Conservation (phyloP, 1,140 invertebrate genomes). For the Drosophila kikkawai region DNA sequence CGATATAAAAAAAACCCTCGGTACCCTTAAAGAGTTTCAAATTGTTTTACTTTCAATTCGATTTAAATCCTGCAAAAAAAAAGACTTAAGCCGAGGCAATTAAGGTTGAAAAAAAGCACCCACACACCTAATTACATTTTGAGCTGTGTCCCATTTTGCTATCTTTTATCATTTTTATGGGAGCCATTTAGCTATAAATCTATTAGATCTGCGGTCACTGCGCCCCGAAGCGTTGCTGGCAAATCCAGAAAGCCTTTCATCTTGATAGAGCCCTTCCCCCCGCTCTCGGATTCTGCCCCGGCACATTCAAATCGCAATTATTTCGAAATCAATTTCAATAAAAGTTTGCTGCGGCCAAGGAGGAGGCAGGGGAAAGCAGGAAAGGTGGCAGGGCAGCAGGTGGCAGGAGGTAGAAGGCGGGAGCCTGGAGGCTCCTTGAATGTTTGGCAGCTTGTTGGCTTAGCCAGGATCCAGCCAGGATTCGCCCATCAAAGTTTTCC, state of each 20-base stretch:
- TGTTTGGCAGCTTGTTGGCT: conserved; percentile 77
- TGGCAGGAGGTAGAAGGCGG: conserved; percentile 6
- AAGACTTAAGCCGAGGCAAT: conserved; percentile 11
- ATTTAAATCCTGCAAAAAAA: conserved; percentile 7
- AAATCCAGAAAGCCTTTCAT: conserved; percentile 39
- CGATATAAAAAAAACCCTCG: background rate
- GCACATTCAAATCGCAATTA: conserved; percentile 78
- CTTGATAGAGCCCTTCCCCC: conserved; percentile 1
- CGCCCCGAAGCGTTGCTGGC: conserved; percentile 30
- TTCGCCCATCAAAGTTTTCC: conserved; percentile 65
- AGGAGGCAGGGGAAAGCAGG: background rate
- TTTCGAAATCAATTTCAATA: conserved; percentile 82
- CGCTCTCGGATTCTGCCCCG: conserved; percentile 22
- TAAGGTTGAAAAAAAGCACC: conserved; percentile 11
- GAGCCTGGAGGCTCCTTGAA: conserved; percentile 22
- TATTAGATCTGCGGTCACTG: conserved; percentile 61
- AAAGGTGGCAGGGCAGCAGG: conserved; percentile 1
- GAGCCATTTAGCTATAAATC: conserved; percentile 67
- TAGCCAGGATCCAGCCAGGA: conserved; percentile 50
- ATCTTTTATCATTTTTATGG: conserved; percentile 43
- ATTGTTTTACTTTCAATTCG: background rate
- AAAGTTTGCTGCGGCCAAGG: conserved; percentile 56
- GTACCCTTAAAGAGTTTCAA: background rate
- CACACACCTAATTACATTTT: conserved; percentile 58
- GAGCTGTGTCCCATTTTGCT: conserved; percentile 24